Percentiles rank a stretch among this genome's conserved stretches.
phyloP scores from a whole-genome alignment of 1,140 invertebrate genomes.

The Idris sp. region DNA sequence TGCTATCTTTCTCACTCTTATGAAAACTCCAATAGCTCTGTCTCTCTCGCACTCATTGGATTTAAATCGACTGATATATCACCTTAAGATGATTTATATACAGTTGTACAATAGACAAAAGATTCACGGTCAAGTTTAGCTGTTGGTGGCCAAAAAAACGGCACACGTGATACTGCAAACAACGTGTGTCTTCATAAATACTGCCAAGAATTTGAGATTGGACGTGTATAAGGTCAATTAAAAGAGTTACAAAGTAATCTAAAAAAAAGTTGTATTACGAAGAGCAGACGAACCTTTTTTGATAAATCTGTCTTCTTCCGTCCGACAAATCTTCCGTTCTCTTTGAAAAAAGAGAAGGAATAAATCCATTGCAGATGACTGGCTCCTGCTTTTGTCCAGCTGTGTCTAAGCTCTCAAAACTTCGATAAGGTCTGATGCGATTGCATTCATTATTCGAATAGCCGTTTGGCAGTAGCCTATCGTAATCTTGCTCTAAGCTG shows the following conservation, averaged over 20 bases:
- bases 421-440: constrained; percentile 73
- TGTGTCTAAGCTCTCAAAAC: constrained; percentile 74
- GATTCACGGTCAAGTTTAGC: constrained; percentile 70
- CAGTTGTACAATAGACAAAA: constrained; percentile 41
- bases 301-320: constrained; percentile 8
- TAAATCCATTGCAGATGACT: constrained; percentile 63
- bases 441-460: constrained; percentile 57
- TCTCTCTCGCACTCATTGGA: too few relatives aligned
- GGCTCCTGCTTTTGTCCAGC: constrained; percentile 64
- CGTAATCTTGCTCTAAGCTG: constrained; percentile 77
- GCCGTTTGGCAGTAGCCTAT: constrained; percentile 64
- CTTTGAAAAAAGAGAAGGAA: constrained; percentile 67
- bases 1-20: too few relatives aligned
- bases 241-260: too few relatives aligned
- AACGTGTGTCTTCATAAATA: constrained; percentile 45
- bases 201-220: constrained; percentile 66
- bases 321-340: constrained; percentile 60
- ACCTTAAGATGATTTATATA: too few relatives aligned
- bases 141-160: constrained; percentile 65
- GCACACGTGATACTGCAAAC: constrained; percentile 55
- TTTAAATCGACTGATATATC: too few relatives aligned
- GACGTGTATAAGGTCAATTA: constrained; percentile 65
- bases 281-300: constrained; percentile 49
- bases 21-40: too few relatives aligned
- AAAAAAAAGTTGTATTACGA: too few relatives aligned